Percentiles rank a stretch among this genome's conserved stretches.
These are phyloP conservation scores for Ispidina picta DNA, from an alignment of 2,797 vertebrate genomes.

Conservation along the genomic window DNA sequence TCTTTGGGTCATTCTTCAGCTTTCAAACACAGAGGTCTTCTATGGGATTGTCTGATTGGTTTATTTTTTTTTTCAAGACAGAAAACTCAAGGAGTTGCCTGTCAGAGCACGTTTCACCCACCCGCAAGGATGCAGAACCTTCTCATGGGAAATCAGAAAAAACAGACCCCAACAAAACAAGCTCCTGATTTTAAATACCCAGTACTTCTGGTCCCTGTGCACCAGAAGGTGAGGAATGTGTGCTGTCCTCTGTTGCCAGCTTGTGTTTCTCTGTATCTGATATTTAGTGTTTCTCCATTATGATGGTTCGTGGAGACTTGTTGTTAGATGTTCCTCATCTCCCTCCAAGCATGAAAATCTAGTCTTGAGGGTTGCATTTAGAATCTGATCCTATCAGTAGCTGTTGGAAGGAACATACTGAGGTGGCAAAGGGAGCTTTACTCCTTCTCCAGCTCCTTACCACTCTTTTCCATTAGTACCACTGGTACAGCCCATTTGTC, in stretches of 20 bases:
- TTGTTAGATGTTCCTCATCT: slow-evolving; percentile 11
- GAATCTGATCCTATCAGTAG: neutral
- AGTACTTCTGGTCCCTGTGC: neutral
- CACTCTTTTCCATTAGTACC: neutral
- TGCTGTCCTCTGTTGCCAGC: neutral
- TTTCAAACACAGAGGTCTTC: neutral
- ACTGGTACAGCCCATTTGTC: neutral
- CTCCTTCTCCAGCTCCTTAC: neutral
- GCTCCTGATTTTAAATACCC: neutral
- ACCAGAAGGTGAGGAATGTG: neutral
- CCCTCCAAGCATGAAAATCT: slow-evolving; percentile 30
- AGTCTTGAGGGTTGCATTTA: neutral
- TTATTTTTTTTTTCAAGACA: neutral
- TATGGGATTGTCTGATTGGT: neutral
- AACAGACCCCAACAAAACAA: neutral
- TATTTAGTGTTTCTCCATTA: neutral
- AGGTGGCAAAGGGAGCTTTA: neutral
- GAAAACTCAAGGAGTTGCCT: neutral
- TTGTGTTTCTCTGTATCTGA: neutral
- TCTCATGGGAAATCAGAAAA: neutral
- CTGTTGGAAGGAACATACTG: neutral
- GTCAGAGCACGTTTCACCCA: neutral
- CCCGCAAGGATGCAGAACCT: neutral
- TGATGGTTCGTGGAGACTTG: neutral
- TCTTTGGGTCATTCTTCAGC: neutral